Evolutionary conservation across 2,797 vertebrate genomes (phyloP).

Genomic region (Danio tinwini): DNA sequence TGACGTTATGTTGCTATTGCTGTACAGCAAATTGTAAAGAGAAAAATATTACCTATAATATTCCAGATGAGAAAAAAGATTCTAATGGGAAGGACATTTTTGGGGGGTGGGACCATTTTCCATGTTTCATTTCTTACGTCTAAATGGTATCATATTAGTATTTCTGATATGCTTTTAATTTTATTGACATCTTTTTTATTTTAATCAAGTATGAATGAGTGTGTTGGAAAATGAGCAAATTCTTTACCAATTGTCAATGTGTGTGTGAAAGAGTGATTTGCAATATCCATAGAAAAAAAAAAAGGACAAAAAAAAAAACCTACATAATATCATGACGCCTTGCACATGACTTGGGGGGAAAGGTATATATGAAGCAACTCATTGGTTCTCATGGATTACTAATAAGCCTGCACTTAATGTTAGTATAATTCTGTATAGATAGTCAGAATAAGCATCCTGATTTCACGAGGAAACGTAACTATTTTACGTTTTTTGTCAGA

Average conservation of each 20-base stretch:
- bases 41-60: constrained; percentile 54
- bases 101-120: constrained; percentile 50
- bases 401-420: no score
- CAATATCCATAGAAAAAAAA: constrained; percentile 58
- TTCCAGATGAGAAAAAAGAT: constrained; percentile 61
- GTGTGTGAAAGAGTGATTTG: constrained; percentile 54
- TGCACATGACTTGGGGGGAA: no score
- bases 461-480: no score
- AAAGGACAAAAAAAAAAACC: constrained; percentile 39
- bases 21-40: constrained; percentile 75
- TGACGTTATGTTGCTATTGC: constrained; percentile 41
- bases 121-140: constrained; percentile 41
- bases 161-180: constrained; percentile 46
- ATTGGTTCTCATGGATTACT: no score
- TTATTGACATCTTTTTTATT: constrained; percentile 53
- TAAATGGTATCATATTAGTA: constrained; percentile 20
- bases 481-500: no score
- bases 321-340: constrained; percentile 25
- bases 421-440: no score
- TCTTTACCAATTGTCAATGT: constrained; percentile 57
- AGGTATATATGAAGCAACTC: no score
- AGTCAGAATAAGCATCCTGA: no score
- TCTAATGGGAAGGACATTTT: constrained; percentile 34
- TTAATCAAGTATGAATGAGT: constrained; percentile 57
- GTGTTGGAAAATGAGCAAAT: constrained; percentile 52